A percentile compares a stretch with the other conserved stretches of the same genome.
These are phyloP conservation scores for Penaeus japonicus DNA, from an alignment of 1,140 invertebrate species.

Conservation along the genomic window DNA sequence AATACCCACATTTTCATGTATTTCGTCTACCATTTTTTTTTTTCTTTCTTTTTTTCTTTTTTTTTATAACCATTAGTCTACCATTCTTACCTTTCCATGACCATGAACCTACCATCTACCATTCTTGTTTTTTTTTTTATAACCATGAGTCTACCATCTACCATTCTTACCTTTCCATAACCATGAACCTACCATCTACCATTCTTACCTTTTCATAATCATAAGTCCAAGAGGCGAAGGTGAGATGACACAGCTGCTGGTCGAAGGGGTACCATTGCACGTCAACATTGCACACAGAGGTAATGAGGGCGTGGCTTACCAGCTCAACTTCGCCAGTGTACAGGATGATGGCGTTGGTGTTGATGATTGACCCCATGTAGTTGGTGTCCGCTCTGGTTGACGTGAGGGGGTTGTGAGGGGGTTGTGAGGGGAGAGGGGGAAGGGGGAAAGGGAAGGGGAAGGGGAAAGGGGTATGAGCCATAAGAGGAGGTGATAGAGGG, in stretches of 20 bases:
- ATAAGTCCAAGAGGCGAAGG: constrained; percentile 59
- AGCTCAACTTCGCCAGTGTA: constrained; percentile 49
- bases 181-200: no score
- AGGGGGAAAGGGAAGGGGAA: not conserved
- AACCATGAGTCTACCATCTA: no score
- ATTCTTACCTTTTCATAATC: constrained; percentile 38
- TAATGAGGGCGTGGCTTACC: constrained; percentile 54
- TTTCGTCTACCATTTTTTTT: no score
- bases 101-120: no score
- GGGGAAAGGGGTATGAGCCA: no score
- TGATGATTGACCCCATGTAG: constrained; percentile 51
- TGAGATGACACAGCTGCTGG: constrained; percentile 53
- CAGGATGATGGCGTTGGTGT: constrained; percentile 56
- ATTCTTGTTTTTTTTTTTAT: no score
- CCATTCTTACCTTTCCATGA: no score
- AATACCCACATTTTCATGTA: no score
- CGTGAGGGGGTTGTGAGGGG: not conserved
- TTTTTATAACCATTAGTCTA: no score
- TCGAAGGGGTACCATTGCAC: constrained; percentile 59
- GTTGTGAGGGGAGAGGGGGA: not conserved
- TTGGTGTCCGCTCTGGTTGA: constrained; percentile 40
- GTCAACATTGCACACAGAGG: constrained; percentile 54
- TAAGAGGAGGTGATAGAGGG: no score
- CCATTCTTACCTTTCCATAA: no score
- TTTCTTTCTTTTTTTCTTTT: not conserved